Evolutionary conservation across 2,797 vertebrate genomes (phyloP), one percentile per base, ranked within the genome.

Genomic region (Mus spretus): DNA sequence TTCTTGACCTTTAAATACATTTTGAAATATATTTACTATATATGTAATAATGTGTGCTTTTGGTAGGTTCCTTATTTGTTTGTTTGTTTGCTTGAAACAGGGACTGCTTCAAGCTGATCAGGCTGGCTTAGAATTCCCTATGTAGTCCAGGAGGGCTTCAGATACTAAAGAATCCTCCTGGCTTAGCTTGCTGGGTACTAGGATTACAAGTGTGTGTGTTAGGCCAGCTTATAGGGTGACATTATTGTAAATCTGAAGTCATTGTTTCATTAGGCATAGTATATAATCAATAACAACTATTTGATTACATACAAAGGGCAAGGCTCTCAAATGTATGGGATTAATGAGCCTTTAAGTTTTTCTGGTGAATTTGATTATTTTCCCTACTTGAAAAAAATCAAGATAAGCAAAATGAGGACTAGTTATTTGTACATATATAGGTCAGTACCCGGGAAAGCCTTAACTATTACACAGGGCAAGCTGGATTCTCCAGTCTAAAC

Each of bases 361-460:
- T 95, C 86, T 94, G 47, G 34, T 91, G 85, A 95, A 26, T 85
- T 93, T 96, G 89, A 88, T 78, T 92, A 77, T 53, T 94, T 94
- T 95, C 81, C 77, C 77, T 84, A 65, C 10, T 93, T 96, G 80
- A 11, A 55, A 87, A 75, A 89, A 61, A 17, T 87, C 24, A 85
- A 50, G 44, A 79, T 77, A 88, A 81, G 20, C 50, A 93, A 89
- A 95, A 17, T 26, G 57, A 92, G 26, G 75, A 74, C 15, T 34
- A 74, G 40, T 72, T 4, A 85, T 89, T 80, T 89, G 24, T 26
- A 82, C 50, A 44, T 78, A 87, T 31, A 87, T 85, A 34, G 19
- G 26, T 20, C 40, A 34, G 34, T 72, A 84, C 26, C 55, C 75
- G 22, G 44, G 72, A 88, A 89, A 72, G 19, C 24, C 57, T 92